phyloP scores from a whole-genome alignment of 2,113 vertebrate genomes.

The Bucco capensis region DNA sequence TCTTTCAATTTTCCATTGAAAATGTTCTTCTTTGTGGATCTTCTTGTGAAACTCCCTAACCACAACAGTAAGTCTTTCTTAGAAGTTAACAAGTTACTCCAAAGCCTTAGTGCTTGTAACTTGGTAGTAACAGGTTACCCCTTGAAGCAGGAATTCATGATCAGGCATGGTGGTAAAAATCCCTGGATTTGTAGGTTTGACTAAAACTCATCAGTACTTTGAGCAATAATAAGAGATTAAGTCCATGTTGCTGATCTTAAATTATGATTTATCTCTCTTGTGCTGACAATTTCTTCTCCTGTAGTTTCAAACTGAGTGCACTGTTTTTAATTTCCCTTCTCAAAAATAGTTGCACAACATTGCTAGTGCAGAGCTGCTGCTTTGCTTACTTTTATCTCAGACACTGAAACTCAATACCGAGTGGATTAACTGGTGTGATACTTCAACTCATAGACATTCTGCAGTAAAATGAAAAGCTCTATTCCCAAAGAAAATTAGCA shows the following conservation, averaged over 20 bases:
- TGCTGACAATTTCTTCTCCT: not conserved
- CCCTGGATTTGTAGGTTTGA: not conserved
- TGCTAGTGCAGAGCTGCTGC: accelerated
- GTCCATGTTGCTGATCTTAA: not conserved
- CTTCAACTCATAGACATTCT: not conserved
- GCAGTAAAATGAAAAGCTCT: not conserved
- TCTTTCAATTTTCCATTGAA: not conserved
- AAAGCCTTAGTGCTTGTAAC: not conserved
- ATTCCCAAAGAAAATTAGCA: not conserved
- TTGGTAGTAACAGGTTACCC: not conserved
- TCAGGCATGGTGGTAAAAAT: not conserved
- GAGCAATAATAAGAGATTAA: not conserved
- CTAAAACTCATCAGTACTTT: not conserved
- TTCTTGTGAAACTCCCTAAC: not conserved
- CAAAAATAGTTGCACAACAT: not conserved
- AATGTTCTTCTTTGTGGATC: not conserved
- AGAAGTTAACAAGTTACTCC: not conserved
- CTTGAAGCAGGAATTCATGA: not conserved
- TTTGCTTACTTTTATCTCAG: not conserved
- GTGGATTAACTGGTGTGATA: not conserved
- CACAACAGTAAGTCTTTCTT: not conserved
- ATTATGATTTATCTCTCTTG: not conserved
- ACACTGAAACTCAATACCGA: not conserved
- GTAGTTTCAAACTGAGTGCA: not conserved
- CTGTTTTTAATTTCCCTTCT: not conserved